phyloP scores from a whole-genome alignment of 2,113 vertebrate species.

The Melospiza georgiana region DNA sequence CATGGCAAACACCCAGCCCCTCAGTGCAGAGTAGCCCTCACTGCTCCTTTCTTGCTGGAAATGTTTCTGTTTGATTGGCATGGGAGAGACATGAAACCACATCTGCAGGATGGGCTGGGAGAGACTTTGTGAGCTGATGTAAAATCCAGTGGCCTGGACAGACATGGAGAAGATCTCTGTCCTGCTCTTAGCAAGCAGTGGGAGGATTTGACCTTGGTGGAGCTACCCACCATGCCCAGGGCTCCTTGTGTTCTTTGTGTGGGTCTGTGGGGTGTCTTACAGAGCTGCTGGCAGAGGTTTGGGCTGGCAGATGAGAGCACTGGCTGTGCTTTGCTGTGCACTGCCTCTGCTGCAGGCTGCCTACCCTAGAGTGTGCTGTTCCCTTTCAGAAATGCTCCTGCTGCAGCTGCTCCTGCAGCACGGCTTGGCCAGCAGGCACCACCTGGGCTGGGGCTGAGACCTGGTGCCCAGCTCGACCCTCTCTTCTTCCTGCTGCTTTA shows the following conservation, averaged over 20 bases:
- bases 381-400: neutral
- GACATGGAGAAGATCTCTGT: neutral
- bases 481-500: neutral
- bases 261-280: neutral
- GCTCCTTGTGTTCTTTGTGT: neutral
- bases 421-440: rapidly evolving
- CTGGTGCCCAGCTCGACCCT: neutral
- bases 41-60: neutral
- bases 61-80: neutral
- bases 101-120: neutral
- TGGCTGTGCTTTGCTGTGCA: neutral
- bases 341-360: neutral
- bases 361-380: slow-evolving; percentile 61
- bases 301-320: neutral
- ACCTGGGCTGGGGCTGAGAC: neutral
- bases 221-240: neutral
- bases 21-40: neutral
- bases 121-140: rapidly evolving
- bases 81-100: rapidly evolving
- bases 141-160: neutral
- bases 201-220: neutral
- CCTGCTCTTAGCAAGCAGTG: rapidly evolving
- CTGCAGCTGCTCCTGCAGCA: neutral
- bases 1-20: neutral
- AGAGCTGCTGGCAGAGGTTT: neutral